Evolutionary conservation across 1,140 invertebrate genomes (phyloP), one percentile per base, ranked within the genome.

Genomic region (Leptopilina clavipes): DNA sequence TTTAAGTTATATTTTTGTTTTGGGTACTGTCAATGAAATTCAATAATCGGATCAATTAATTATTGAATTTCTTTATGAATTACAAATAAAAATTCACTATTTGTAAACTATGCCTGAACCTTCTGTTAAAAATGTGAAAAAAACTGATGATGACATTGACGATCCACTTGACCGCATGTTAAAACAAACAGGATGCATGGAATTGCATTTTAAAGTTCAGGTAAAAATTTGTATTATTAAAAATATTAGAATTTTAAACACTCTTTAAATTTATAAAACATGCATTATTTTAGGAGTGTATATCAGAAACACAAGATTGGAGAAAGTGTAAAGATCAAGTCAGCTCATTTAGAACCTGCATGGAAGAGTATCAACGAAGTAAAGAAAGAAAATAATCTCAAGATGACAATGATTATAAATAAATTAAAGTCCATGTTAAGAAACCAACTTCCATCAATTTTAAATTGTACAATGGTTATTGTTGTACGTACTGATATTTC

Each of bases 241-340:
- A 44, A 75, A 40, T 40, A 40, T 40, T 72, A 19, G 12, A 71
- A 71, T 73, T 2, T 37, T 37, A 59, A 65, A 71, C 22, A 72
- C 73, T 76, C 40, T 73, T 18, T 71, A 44, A 45, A 44, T 43
- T 74, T 48, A 59, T 25, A 43, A 78, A 19, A 3, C 17, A 73
- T 25, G 0, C 19, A 59, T 37, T 70, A 52, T 81, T 93, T 92
- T 88, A 97, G 94, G 95, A 97, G 85, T 98, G 97, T 86, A 97
- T 97, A 87, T 95, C 94, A 37, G 95, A 96, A 80, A 94, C 93
- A 0, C 94, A 94, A 86, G 97, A 98, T 83, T 98, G 97, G 97
- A 93, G 97, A 84, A 94, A 95, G 88, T 98, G 97, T 88, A 96
- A 97, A 87, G 89, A 92, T n/a, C 91, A 93, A 89, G 94, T 97